Evolutionary conservation across 2,113 vertebrate species (phyloP), one percentile per base, ranked within the genome.

Genomic region (Alces alces): DNA sequence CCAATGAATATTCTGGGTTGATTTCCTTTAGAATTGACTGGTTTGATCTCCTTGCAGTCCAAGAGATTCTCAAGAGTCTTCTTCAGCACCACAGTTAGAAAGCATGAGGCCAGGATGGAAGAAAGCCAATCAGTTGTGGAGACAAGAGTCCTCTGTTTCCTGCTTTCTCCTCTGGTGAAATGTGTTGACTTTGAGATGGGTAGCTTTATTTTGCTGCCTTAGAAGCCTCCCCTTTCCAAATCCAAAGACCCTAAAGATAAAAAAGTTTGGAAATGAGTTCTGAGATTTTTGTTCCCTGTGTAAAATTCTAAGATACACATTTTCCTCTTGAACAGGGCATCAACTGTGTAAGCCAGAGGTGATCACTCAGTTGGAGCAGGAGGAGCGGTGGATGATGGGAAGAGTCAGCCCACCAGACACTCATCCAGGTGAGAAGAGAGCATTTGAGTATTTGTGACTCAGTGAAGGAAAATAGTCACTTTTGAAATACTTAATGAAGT

Each of bases 361-460:
- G 33, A 97, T 96, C 86, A 16, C 55, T 33, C 96, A 91, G 12
- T 52, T 97, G 93, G 97, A 97, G 23, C 82, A 82, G 83, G 91
- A 94, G 15, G 96, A 85, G 15, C 93, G 3, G 58, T 45, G 84
- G 93, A 12, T 21, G 36, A 70, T 17, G 54, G 52, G 70, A 89
- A 54, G 58, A 45, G 28, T 33, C 36, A 43, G 79, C 64, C 45
- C 11, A 1, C 16, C 33, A n/a, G 88, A 55, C 12, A 14, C 27
- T 16, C 21, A 7, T 36, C 27, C 88, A 93, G 98, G 97, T 97
- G 78, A 97, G 97, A 93, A n/a, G 61, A n/a, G 33, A 13, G 15
- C 43, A 36, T 25, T 11, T 43, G 36, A 54, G 52, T 78, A 28
- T 73, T 57, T 36, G 79, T 70, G n/a, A 5, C 55, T 61, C 23